Base-by-base conservation (phyloP, 2,797 vertebrate genomes). In the Oophaga sylvatica region DNA sequence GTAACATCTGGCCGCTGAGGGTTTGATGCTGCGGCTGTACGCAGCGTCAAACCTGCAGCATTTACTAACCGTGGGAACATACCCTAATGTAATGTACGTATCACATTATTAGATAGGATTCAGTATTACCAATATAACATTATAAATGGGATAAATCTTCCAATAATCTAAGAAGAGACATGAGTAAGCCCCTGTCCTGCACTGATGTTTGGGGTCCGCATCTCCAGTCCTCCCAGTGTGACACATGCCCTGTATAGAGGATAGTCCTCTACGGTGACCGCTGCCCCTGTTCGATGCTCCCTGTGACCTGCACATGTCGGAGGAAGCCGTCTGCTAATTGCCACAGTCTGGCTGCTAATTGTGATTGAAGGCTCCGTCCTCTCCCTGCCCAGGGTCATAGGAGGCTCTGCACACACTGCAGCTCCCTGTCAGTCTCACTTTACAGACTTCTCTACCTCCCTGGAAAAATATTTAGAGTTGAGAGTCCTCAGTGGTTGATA, bases 301-400 rank as follows among this genome's bases (percentile, higher is more conserved):
- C 57, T 81, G 79, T 85, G 65, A 76, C 84, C 76, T 85, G 81
- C 89, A 45, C 41, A 84, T 88, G 87, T 88, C 79, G 85, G 48
- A 82, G 88, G 87, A 83, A 85, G 82, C 83, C 83, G 45, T 76
- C 77, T 88, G 75, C 87, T 85, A 88, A 88, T 88, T 22, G 20
- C 75, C 80, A 65, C 31, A 84, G 82, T 85, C 92, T 90, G 91
- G 88, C 93, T 93, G 94, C 68, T 96, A 95, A 94, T 94, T 93
- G 90, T 95, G 94, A 95, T 93, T 93, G 95, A 95, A 93, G 92
- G 90, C 91, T 93, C 92, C 92, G 93, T 92, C 90, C 90, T 93
- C 88, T 89, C 91, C 91, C 26, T 94, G 92, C 90, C 91, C 91
- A 84, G 93, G 94, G 92, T 95, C 93, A 93, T 91, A 60, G 81